phyloP scores from a whole-genome alignment of 2,113 vertebrate species.

The Pao palembangensis region DNA sequence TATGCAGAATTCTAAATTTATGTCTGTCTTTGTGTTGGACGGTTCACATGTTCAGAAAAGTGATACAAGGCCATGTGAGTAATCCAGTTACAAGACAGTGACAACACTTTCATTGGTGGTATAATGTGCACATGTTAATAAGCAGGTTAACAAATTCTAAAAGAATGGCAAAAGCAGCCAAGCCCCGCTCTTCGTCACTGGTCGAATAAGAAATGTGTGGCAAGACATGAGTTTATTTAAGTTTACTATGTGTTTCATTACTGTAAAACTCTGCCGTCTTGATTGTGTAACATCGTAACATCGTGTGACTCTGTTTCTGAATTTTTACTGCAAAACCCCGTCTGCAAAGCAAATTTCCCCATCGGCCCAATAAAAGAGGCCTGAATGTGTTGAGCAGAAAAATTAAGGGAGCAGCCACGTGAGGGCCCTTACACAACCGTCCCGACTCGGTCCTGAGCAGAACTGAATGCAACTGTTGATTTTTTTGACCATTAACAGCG shows the following conservation, averaged over 20 bases:
- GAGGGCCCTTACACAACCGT: background rate
- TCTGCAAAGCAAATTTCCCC: conserved; percentile 30
- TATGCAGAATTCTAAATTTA: background rate
- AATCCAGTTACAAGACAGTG: conserved; percentile 21
- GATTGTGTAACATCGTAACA: conserved; percentile 9
- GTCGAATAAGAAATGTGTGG: conserved; percentile 7
- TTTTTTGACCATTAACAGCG: background rate
- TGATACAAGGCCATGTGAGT: conserved; percentile 4
- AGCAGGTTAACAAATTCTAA: conserved; percentile 16
- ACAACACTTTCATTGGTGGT: conserved; percentile 15
- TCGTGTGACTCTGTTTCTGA: conserved; percentile 1
- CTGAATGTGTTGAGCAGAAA: conserved; percentile 5
- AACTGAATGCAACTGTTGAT: background rate
- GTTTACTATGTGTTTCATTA: conserved; percentile 27
- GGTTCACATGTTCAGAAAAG: background rate
- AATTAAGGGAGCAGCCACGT: conserved; percentile 1
- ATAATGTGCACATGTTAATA: conserved; percentile 2
- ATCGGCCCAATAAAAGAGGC: conserved; percentile 21
- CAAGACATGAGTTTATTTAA: conserved; percentile 1
- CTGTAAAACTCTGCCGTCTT: conserved; percentile 3
- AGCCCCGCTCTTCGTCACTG: background rate
- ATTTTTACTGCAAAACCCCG: conserved; percentile 17
- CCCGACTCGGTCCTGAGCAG: background rate
- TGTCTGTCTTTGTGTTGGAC: background rate
- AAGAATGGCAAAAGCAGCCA: background rate